phyloP scores from a whole-genome alignment of 2,888 invertebrate species.

The Calliopum simillimum region DNA sequence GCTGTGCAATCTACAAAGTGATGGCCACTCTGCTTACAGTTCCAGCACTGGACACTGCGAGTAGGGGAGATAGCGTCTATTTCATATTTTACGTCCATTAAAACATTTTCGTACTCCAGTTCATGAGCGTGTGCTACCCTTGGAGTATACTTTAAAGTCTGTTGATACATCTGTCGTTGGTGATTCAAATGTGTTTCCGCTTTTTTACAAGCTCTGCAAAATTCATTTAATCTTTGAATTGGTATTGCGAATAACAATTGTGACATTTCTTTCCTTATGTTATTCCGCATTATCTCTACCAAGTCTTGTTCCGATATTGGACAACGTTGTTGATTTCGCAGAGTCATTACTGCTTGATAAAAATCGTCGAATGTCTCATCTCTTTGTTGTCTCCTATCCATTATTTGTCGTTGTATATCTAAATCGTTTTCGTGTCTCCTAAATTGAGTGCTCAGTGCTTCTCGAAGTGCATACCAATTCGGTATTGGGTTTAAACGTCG shows the following conservation, averaged over 20 bases:
- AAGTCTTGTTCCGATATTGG: slow-evolving; percentile 24
- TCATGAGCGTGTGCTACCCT: no score
- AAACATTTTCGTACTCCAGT: no score
- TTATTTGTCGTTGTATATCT: slow-evolving; percentile 21
- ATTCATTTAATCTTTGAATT: slow-evolving; percentile 6
- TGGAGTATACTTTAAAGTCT: no score
- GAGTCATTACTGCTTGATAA: neutral
- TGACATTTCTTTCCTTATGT: slow-evolving; percentile 7
- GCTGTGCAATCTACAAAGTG: no score
- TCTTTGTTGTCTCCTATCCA: slow-evolving; percentile 24
- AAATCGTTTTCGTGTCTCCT: slow-evolving; percentile 14
- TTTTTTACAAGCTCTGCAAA: neutral
- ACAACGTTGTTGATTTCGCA: slow-evolving; percentile 13
- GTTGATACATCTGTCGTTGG: neutral
- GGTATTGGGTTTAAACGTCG: slow-evolving; percentile 4
- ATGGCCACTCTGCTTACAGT: no score
- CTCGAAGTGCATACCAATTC: slow-evolving; percentile 13
- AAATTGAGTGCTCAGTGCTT: slow-evolving; percentile 23
- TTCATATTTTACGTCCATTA: no score
- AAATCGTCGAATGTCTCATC: slow-evolving; percentile 30
- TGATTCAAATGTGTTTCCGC: neutral
- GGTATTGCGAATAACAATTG: slow-evolving; percentile 23
- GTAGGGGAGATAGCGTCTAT: no score
- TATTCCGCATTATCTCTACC: slow-evolving; percentile 14
- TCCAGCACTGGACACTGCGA: neutral